These are phyloP conservation scores for Andrena flavipes DNA, from an alignment of 2,888 invertebrate species.

Conservation along the genomic window DNA sequence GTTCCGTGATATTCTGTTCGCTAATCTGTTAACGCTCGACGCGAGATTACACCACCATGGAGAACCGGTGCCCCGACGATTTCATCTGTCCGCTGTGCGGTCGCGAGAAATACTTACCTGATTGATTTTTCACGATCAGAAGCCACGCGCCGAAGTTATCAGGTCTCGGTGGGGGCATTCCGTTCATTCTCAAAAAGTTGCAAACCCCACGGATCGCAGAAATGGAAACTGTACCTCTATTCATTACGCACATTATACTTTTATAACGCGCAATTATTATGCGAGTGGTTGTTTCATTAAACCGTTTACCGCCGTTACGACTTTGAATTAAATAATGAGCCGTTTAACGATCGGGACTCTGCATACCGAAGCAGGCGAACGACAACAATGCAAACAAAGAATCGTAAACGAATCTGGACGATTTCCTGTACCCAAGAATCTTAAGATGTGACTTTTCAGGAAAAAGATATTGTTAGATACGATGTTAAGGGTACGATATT, in stretches of 20 bases:
- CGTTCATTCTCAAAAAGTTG: background rate
- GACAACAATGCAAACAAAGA: background rate
- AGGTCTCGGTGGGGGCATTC: background rate
- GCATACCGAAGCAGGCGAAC: background rate
- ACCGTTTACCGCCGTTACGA: conserved; percentile 37
- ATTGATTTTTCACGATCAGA: conserved; percentile 12
- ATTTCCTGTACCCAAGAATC: background rate
- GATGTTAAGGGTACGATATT: background rate
- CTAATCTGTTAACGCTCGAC: conserved; percentile 52
- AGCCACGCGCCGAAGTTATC: background rate
- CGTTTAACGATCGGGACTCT: conserved; percentile 29
- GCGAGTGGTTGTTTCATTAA: conserved; percentile 48
- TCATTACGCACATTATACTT: conserved; percentile 5
- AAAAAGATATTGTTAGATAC: background rate
- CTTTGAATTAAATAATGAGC: conserved; percentile 58
- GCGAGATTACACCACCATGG: conserved; percentile 44
- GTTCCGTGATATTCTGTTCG: conserved; percentile 62
- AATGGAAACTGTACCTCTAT: conserved; percentile 13
- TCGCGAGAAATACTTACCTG: background rate
- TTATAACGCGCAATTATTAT: conserved; percentile 25
- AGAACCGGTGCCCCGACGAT: conserved; percentile 2
- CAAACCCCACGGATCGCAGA: background rate
- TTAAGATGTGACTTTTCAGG: background rate
- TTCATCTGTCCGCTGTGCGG: background rate
- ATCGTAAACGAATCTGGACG: background rate